Evolutionary conservation across 2,113 vertebrate species (phyloP).

Genomic region (Archilochus colubris): DNA sequence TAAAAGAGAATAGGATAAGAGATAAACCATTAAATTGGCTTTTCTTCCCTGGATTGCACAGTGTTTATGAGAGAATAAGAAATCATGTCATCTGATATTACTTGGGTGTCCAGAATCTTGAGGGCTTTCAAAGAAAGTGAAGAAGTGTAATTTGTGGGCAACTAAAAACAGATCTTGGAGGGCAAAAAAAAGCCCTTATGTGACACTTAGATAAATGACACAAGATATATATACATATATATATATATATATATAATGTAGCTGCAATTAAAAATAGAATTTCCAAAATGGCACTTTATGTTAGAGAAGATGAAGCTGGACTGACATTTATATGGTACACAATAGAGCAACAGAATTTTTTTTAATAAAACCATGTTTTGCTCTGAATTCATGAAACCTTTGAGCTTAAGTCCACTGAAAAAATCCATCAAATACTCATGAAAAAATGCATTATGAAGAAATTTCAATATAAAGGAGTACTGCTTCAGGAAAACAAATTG

Average conservation of each 20-base stretch:
- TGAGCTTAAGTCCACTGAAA: not conserved
- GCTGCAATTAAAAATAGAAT: not conserved
- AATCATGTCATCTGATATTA: not conserved
- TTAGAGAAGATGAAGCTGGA: not conserved
- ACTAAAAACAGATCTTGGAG: not conserved
- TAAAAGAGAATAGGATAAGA: slow-evolving; percentile 9
- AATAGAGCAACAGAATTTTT: not conserved
- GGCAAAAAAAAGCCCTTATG: not conserved
- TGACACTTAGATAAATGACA: not conserved
- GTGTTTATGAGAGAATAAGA: slow-evolving; percentile 22
- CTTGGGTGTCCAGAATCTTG: not conserved
- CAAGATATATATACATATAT: not conserved
- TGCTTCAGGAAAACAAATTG: not conserved
- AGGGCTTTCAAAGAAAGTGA: not conserved
- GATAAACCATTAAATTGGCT: slow-evolving; percentile 28
- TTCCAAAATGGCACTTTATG: not conserved
- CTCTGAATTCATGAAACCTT: not conserved
- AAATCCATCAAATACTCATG: not conserved
- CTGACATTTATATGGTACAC: not conserved
- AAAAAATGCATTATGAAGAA: not conserved
- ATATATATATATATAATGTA: no score
- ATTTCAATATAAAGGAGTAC: not conserved
- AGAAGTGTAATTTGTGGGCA: not conserved
- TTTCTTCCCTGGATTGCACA: slow-evolving; percentile 6
- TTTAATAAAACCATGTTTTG: not conserved